Base-by-base conservation (phyloP, 1,140 invertebrate species). In the Leptinotarsa undecemlineata region DNA sequence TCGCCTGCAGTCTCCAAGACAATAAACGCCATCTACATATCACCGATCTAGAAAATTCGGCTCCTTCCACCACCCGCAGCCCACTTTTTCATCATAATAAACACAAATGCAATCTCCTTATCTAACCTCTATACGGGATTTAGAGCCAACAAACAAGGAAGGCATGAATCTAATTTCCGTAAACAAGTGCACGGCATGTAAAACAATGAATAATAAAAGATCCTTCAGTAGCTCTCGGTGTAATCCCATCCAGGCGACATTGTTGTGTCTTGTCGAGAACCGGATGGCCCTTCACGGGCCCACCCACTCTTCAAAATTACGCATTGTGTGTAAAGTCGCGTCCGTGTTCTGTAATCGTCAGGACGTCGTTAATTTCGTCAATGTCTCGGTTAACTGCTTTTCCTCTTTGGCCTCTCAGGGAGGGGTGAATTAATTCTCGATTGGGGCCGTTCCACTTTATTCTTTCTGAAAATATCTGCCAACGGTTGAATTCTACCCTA, bases 161-260 rank as follows among this genome's bases (percentile, higher is more conserved):
- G 21, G 63, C 63, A 66, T 66, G 63, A 66, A 66, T 66, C 20
- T 66, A 21, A 66, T 66, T 66, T 66, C 63, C 63, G 63, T 66
- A 66, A 66, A 66, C 21, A 66, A 66, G 63, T 66, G 51, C 63
- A 21, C n/a, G 15, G 20, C 63, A 33, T 66, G 63, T 66, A 66
- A 66, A 66, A 66, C 63, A 66, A 66, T 66, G 63, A 66, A 66
- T 66, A 66, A 66, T 66, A 33, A 66, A 66, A 66, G 21, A 66
- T 66, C 63, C 63, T 23, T 33, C 63, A 14, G 63, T 66, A 23
- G 63, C 63, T 21, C 20, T 23, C 17, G 20, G 20, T 66, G 63
- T 66, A 66, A 20, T 66, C 21, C 63, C 63, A 19, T 66, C 63
- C 21, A 66, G 60, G 26, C 63, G 63, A 66, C 63, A 66, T 66